Evolutionary conservation across 1,140 invertebrate genomes (phyloP).

Genomic region (Bombus breviceps): DNA sequence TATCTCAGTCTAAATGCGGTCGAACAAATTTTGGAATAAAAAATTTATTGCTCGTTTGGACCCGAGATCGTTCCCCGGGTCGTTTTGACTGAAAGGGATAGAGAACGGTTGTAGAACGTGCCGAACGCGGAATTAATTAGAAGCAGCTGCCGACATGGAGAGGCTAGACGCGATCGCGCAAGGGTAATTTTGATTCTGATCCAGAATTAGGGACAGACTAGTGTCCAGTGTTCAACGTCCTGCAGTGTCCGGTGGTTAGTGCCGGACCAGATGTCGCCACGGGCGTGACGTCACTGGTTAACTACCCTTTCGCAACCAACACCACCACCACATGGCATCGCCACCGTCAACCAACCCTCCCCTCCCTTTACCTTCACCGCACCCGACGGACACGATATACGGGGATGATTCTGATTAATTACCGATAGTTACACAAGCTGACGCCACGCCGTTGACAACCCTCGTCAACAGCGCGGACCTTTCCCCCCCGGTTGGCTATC

Average conservation of each 20-base stretch:
- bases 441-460: constrained; percentile 75
- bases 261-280: constrained; percentile 81
- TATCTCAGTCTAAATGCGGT: too few species aligned
- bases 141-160: constrained; percentile 73
- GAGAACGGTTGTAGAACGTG: constrained; percentile 57
- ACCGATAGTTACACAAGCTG: constrained; percentile 82
- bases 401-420: constrained; percentile 83
- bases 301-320: constrained; percentile 74
- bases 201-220: constrained; percentile 71
- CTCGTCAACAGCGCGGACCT: constrained; percentile 58
- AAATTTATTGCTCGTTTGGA: background rate
- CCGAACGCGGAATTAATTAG: constrained; percentile 80
- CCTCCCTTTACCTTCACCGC: constrained; percentile 48
- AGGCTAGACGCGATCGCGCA: constrained; percentile 62
- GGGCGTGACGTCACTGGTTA: constrained; percentile 83
- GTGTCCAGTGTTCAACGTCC: constrained; percentile 73
- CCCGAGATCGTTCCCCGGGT: constrained; percentile 10
- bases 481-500: constrained; percentile 18
- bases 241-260: constrained; percentile 76
- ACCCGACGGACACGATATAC: constrained; percentile 75
- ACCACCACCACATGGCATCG: constrained; percentile 52
- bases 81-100: background rate
- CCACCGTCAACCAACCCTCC: constrained; percentile 11
- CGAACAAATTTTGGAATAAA: background rate
- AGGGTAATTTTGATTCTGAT: constrained; percentile 80